These are phyloP conservation scores for Chaetodon trifascialis DNA, from an alignment of 2,113 vertebrate genomes.

Conservation along the genomic window DNA sequence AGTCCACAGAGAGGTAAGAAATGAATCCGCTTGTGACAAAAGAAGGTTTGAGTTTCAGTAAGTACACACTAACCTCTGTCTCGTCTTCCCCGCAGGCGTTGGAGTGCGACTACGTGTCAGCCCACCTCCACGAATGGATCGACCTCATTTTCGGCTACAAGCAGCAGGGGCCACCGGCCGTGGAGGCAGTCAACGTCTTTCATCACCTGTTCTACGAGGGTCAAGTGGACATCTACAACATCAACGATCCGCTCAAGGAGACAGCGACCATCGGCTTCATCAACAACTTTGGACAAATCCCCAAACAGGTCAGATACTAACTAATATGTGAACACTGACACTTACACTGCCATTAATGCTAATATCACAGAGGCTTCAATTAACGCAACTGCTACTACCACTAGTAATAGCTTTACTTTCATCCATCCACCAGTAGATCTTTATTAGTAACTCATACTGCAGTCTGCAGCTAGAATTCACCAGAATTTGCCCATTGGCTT, in stretches of 20 bases:
- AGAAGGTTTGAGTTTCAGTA: fast-evolving
- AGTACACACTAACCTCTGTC: not conserved
- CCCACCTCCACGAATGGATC: slow-evolving; percentile 98
- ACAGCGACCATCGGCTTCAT: slow-evolving; percentile 99
- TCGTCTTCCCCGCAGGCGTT: slow-evolving; percentile 86
- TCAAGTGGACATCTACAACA: slow-evolving; percentile 99
- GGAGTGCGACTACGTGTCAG: slow-evolving; percentile 98
- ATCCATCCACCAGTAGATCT: not conserved
- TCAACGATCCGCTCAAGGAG: slow-evolving; percentile 98
- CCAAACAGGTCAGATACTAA: slow-evolving; percentile 91
- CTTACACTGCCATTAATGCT: not conserved
- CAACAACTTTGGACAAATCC: slow-evolving; percentile 99
- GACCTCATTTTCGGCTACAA: slow-evolving; percentile 98
- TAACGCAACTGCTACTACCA: not conserved
- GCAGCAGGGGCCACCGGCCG: slow-evolving; percentile 96
- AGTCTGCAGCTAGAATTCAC: not conserved
- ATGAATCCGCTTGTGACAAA: fast-evolving
- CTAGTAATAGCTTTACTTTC: not conserved
- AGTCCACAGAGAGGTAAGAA: slow-evolving; percentile 94
- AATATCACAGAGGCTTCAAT: not conserved
- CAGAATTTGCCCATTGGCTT: not conserved
- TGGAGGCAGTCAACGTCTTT: slow-evolving; percentile 98
- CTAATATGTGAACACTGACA: not conserved
- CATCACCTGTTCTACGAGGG: slow-evolving; percentile 99
- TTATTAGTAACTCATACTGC: not conserved